Percentiles rank a stretch among this genome's conserved stretches.
phyloP scores from a whole-genome alignment of 1,140 invertebrate species.

The Gryon sp. region DNA sequence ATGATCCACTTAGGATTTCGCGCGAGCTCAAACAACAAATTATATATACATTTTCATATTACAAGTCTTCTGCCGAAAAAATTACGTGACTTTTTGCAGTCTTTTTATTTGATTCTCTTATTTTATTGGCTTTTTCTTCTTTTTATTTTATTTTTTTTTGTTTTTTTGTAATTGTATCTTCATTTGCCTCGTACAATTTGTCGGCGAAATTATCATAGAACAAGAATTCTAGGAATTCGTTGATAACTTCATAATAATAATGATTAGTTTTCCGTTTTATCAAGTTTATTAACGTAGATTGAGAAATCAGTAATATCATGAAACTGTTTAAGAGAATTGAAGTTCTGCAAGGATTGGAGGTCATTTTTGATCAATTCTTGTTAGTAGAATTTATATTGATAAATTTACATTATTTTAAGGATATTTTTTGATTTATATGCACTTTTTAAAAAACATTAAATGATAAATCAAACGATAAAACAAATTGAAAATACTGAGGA shows the following conservation, averaged over 20 bases:
- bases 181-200: conserved; percentile 1
- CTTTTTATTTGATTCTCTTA: background rate
- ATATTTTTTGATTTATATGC: too few species aligned
- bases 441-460: too few species aligned
- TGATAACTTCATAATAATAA: conserved; percentile 46
- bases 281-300: too few species aligned
- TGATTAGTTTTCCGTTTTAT: too few species aligned
- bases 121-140: background rate
- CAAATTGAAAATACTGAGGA: too few species aligned
- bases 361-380: too few species aligned
- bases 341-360: too few species aligned
- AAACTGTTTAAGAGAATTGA: background rate
- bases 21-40: conserved; percentile 15
- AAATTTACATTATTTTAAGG: too few species aligned
- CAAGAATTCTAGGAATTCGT: conserved; percentile 10
- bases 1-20: conserved; percentile 64
- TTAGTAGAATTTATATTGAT: too few species aligned
- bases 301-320: background rate
- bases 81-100: conserved; percentile 21
- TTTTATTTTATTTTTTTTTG: conserved; percentile 2
- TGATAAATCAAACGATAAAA: too few species aligned
- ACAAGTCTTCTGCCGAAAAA: conserved; percentile 35
- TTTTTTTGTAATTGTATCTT: background rate
- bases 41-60: conserved; percentile 44
- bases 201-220: background rate